phyloP scores from a whole-genome alignment of 2,797 vertebrate genomes.

The Danionella dracula region DNA sequence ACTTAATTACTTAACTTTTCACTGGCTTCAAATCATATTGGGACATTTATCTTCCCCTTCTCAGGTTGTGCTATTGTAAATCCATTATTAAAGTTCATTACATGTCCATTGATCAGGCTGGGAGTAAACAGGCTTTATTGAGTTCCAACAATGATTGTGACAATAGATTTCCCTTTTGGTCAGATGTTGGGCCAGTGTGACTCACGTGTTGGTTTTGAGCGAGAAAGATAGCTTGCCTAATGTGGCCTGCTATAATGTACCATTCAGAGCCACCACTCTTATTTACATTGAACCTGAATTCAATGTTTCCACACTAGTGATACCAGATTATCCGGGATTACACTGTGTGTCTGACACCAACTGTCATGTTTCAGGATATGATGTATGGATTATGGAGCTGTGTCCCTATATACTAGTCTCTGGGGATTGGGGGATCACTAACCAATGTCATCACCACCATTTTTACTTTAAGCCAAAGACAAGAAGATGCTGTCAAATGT shows the following conservation, averaged over 20 bases:
- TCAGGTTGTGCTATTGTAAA: neutral
- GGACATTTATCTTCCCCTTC: neutral
- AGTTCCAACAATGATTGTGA: neutral
- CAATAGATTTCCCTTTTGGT: slow-evolving; percentile 3
- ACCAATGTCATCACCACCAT: neutral
- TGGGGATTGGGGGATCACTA: neutral
- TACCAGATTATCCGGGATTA: slow-evolving; percentile 20
- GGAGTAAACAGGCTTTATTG: neutral
- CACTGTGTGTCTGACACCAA: neutral
- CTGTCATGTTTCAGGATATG: neutral
- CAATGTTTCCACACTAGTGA: neutral
- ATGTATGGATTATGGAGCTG: slow-evolving; percentile 3
- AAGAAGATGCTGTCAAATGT: no score
- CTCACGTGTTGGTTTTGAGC: neutral
- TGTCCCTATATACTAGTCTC: neutral
- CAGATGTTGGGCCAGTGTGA: neutral
- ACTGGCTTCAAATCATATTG: no score
- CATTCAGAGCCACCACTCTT: neutral
- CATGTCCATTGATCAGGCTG: neutral
- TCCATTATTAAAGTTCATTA: neutral
- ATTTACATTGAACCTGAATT: neutral
- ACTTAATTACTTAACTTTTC: no score
- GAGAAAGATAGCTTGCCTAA: no score
- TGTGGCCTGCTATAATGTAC: neutral
- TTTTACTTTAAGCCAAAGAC: no score